Evolutionary conservation across 2,888 invertebrate genomes (phyloP), one percentile per base, ranked within the genome.

Genomic region (Agrilus cyanescens): DNA sequence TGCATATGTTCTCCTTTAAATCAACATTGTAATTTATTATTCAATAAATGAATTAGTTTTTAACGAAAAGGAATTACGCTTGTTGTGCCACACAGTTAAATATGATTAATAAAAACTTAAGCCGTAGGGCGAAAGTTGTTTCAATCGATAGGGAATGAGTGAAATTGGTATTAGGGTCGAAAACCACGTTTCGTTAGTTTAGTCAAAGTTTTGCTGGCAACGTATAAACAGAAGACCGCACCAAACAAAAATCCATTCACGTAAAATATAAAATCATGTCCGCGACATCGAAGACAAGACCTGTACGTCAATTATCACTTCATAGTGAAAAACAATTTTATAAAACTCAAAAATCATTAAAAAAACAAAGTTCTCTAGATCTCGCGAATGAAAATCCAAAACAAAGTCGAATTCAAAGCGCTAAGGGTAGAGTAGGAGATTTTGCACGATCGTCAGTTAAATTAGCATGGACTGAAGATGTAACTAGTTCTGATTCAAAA

Each of bases 91-190:
- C 10, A 25, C 25, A 25, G 25, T 25, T 25, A 25, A 25, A 25
- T 25, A 25, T 25, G 25, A 25, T 10, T 25, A 46, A 51, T 52
- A 57, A 55, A 55, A 53, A 52, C 54, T 52, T 50, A 56, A 56
- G 54, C 50, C 49, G 56, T 54, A 52, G 53, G 57, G 61, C 53
- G 62, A 63, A 63, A 63, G 59, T 63, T 58, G 59, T 63, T 58
- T 53, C 57, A 60, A 65, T 66, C 66, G 56, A 66, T 66, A 65
- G 59, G 57, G 61, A 64, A 62, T 64, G 61, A 62, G 61, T 61
- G 50, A 53, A 56, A 50, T 52, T 50, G 54, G 57, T 57, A 57
- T 50, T 50, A 51, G 50, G 53, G 51, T 50, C 48, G 49, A 51
- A 50, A 55, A 54, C 49, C 57, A 55, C 57, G 58, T 57, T 59